Evolutionary conservation across 2,888 invertebrate species (phyloP), one percentile per base, ranked within the genome.

Genomic region (Epinotia bilunana): DNA sequence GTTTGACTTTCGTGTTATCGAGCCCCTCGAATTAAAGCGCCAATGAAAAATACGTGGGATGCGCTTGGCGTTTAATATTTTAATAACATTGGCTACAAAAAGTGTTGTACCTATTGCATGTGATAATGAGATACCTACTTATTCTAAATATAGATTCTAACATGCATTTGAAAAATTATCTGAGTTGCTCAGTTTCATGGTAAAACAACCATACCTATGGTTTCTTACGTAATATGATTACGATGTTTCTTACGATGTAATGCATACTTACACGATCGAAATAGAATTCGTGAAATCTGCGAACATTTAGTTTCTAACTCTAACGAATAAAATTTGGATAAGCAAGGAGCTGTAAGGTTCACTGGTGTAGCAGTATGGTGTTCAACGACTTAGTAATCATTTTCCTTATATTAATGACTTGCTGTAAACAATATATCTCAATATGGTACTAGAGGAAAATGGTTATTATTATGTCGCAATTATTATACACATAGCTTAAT

Each of bases 381-480:
- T 43, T 12, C 18, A 53, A 33, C n/a, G 13, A 55, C 55, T 49
- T 64, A 49, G 74, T 73, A 76, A 78, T 78, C 1, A 80, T 84
- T 86, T 86, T 86, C 86, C 86, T 85, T 75, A 64, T 82, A 80
- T 80, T 86, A 83, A 83, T 84, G 82, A 79, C 81, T 80, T 76
- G 81, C 79, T 79, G 82, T 82, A 84, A 85, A 85, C 80, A 83
- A 81, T 28, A 28, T 74, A 81, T 78, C 79, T 73, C 64, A 79
- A 72, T 71, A 55, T 20, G 57, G 39, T 77, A 28, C 9, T 79
- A 75, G 78, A 83, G 85, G 86, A 86, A 86, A 86, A 86, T 72
- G 39, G 78, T 78, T 57, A 79, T 67, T 67, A 72, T 67, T 72
- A 43, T 49, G 61, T 33, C 20, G 46, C 57, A 57, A 67, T 62